Evolutionary conservation across 2,113 vertebrate species (phyloP), one percentile per base, ranked within the genome.

Genomic region (Tichodroma muraria): DNA sequence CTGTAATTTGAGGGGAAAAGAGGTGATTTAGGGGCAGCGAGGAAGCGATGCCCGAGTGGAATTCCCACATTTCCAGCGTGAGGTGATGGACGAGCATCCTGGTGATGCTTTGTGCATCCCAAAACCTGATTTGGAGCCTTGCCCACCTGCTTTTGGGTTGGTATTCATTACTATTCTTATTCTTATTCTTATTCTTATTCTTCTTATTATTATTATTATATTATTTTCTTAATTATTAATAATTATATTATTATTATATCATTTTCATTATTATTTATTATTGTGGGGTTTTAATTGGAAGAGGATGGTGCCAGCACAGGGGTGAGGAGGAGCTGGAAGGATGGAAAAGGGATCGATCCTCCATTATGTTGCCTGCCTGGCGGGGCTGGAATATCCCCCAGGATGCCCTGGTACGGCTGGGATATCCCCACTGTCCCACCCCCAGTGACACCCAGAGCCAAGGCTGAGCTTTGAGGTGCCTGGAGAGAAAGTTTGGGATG

Each of bases 271-370:
- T n/a, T n/a, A n/a, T n/a, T n/a, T n/a, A n/a, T 30, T 49, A 6
- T 33, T 66, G 9, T 25, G 24, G 15, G 28, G 0, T 59, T 75
- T 71, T 56, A 70, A 85, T 81, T 61, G n/a, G 72, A 79, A 92
- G 83, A 65, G 61, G 69, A 61, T 30, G 30, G 75, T 84, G 93
- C 59, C 73, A 76, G 53, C 1, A 0, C 7, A 16, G 75, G 68
- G 54, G 14, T 73, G 60, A 89, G 85, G 65, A 38, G 61, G 40
- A 77, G 76, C 33, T 56, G 91, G 91, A 64, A 89, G 92, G 90
- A 37, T 31, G 69, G 20, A 73, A 49, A 42, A 27, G 19, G 50
- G 61, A 50, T 60, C 37, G 61, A 50, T 60, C 37, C 88, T 80
- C 35, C 92, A 13, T 95, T 80, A 17, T 16, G n/a, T 47, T 80